phyloP scores from a whole-genome alignment of 1,140 invertebrate genomes.

The Platyscapa corneri region DNA sequence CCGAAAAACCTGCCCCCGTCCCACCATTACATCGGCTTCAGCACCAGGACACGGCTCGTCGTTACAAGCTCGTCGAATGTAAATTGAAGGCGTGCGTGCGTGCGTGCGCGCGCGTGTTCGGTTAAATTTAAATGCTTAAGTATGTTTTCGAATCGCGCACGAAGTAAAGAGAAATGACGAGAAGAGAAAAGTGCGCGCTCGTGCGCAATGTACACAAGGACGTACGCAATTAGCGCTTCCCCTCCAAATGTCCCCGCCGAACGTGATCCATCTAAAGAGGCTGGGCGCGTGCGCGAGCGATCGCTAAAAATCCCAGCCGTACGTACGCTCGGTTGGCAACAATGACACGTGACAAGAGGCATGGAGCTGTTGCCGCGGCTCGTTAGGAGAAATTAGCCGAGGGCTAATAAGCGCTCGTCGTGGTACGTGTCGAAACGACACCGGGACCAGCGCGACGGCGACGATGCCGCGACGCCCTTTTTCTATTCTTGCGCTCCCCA shows the following conservation, averaged over 20 bases:
- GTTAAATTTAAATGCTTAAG: not conserved
- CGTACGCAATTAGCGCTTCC: conserved; percentile 41
- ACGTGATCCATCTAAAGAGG: not conserved
- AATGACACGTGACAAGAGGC: not conserved
- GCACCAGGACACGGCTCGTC: not conserved
- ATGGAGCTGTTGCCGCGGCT: conserved; percentile 47
- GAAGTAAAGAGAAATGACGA: not conserved
- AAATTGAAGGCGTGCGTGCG: not conserved
- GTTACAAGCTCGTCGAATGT: not conserved
- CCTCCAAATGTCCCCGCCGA: conserved; percentile 15
- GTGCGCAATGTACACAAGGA: not conserved
- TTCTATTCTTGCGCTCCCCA: conserved; percentile 6
- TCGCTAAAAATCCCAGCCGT: conserved; percentile 24
- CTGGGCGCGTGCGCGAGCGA: not conserved
- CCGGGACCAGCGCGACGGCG: too few species aligned
- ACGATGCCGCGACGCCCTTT: not conserved
- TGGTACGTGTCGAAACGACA: not conserved
- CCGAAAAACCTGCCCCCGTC: too few species aligned
- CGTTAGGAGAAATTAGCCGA: conserved; percentile 67
- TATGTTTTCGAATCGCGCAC: not conserved
- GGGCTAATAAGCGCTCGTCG: conserved; percentile 63
- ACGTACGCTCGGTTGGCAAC: not conserved
- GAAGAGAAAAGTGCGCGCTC: too few species aligned
- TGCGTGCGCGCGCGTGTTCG: too few species aligned
- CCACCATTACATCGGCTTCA: not conserved